Evolutionary conservation across 1,140 invertebrate genomes (phyloP), one percentile per base, ranked within the genome.

Genomic region (Hyphantria cunea): DNA sequence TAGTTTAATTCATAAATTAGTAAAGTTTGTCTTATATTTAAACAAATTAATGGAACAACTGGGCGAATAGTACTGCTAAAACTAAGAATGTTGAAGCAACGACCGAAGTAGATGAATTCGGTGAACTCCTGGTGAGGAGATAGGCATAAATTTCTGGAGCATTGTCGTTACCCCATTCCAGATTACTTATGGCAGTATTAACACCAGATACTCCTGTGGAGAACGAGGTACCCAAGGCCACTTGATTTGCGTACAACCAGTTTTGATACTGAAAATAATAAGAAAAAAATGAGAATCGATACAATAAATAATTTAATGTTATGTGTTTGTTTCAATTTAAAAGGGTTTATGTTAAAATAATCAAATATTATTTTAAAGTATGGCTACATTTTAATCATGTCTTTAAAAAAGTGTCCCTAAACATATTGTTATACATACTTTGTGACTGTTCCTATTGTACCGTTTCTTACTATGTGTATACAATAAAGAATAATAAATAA

Each of bases 221-320:
- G 70, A 90, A 86, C 0, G 78, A 70, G 0, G 17, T 50, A 3
- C 31, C 70, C 4, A 88, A 66, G 0, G 51, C 70, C 0, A 80
- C 8, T 59, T 90, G 85, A 34, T 86, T 76, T 1, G 50, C 39
- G 48, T 83, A 84, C 3, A 74, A 32, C 85, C 85, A 89, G 3
- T 58, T 45, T 80, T 86, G 86, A 79, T 88, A 86, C 86, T 89
- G 74, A 25, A 49, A 48, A 25, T 12, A 42, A n/a, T n/a, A 54
- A 54, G 6, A 25, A 3, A 54, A 9, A 9, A 44, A 25, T n/a
- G n/a, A n/a, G n/a, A n/a, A n/a, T n/a, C n/a, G n/a, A n/a, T n/a
- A n/a, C n/a, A n/a, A n/a, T n/a, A n/a, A n/a, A n/a, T n/a, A n/a
- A n/a, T n/a, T n/a, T n/a, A n/a, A n/a, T n/a, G n/a, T n/a, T n/a